A percentile compares a stretch with the other conserved stretches of the same genome.
Conservation (phyloP, 2,113 vertebrate species). For the Glaucidium brasilianum region DNA sequence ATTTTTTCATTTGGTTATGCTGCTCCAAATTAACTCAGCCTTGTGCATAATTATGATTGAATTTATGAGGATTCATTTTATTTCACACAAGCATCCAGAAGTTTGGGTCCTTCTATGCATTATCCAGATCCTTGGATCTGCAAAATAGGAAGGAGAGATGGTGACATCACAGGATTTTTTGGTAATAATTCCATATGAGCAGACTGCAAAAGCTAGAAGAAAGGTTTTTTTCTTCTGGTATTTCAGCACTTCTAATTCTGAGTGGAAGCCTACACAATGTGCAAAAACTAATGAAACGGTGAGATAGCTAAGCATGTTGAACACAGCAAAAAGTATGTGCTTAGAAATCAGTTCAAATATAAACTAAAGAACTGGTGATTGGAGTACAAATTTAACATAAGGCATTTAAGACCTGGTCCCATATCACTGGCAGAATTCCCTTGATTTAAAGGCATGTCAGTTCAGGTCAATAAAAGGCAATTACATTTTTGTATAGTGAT, state of each 20-base stretch:
- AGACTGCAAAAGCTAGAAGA: neutral
- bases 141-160: neutral
- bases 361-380: neutral
- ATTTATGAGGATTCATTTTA: neutral
- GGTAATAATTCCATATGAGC: neutral
- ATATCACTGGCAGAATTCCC: neutral
- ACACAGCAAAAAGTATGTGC: constrained; percentile 1
- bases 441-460: constrained; percentile 9
- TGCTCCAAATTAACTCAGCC: neutral
- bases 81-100: neutral
- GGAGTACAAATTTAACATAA: neutral
- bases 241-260: neutral
- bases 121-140: neutral
- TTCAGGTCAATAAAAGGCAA: constrained; percentile 18
- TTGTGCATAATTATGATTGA: neutral
- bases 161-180: neutral
- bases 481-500: neutral
- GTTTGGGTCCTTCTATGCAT: neutral
- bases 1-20: neutral
- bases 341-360: constrained; percentile 1
- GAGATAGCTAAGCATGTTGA: neutral
- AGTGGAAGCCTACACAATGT: neutral
- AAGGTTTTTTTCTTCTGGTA: neutral
- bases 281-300: neutral
- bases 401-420: neutral